Base-by-base conservation (phyloP, 2,797 vertebrate species). In the Oryzias dopingdopingensis region DNA sequence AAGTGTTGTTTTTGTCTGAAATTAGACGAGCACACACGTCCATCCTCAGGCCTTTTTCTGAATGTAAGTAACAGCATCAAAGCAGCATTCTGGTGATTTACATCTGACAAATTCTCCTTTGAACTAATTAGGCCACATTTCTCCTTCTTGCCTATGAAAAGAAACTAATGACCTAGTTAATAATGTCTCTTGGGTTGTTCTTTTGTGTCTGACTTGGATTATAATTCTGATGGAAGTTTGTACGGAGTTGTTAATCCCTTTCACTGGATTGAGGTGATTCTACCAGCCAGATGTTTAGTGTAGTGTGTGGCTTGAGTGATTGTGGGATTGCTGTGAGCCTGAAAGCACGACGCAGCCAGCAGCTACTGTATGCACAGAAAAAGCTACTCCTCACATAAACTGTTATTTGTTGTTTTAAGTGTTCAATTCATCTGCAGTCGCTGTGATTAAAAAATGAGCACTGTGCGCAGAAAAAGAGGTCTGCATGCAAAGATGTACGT, bases 91-190 rank as follows among this genome's bases (percentile, higher is more conserved):
- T 5, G 14, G 59, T 49, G 66, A 71, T 64, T 62, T 67, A n/a
- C 32, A 56, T 68, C 52, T 58, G 59, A 54, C 68, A 62, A 47
- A 56, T 37, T 71, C 22, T 60, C 43, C 32, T 72, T 26, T 63
- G 37, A 72, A 54, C 49, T 83, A 88, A 85, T 88, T 84, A 76
- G 79, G 81, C 62, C 85, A 71, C 57, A 65, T 63, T 64, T 84
- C 55, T 64, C 77, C 67, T 73, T 72, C 29, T 42, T 52, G 78
- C 40, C 82, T 74, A 74, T 84, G 72, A 85, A 86, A 86, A 80
- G 74, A 81, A 75, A 70, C 59, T 51, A 54, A 49, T 86, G 86
- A 74, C 88, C 86, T 80, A 87, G 69, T 82, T 90, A 72, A 55
- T 61, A 14, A 44, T 14, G 60, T 86, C 84, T 77, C 78, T 5